phyloP scores from a whole-genome alignment of 2,113 vertebrate species.

The Hippocampus abdominalis region DNA sequence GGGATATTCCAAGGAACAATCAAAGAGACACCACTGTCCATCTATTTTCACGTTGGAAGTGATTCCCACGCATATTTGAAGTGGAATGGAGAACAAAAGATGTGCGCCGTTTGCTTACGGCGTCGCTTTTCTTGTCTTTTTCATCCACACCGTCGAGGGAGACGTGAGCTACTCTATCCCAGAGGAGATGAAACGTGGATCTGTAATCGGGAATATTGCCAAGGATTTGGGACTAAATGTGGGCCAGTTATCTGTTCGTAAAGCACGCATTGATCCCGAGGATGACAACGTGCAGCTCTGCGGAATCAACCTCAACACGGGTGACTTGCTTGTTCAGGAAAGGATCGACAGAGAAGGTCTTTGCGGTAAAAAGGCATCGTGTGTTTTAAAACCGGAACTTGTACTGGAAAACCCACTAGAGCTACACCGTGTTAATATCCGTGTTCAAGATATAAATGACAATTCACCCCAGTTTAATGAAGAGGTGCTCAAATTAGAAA shows the following conservation, averaged over 20 bases:
- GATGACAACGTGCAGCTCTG: constrained; percentile 53
- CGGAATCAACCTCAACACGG: constrained; percentile 49
- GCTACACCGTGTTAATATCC: constrained; percentile 56
- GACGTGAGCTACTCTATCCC: constrained; percentile 66
- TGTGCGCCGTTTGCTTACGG: neutral
- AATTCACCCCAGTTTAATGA: constrained; percentile 67
- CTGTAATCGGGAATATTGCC: constrained; percentile 73
- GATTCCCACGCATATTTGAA: neutral
- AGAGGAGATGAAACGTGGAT: constrained; percentile 73
- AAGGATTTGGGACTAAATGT: constrained; percentile 69
- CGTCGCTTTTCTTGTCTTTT: neutral
- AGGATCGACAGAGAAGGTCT: constrained; percentile 74
- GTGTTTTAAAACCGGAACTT: constrained; percentile 69
- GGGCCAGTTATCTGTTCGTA: constrained; percentile 55
- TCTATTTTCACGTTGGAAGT: neutral
- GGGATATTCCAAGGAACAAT: neutral
- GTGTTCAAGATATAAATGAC: constrained; percentile 75
- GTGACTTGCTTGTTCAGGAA: constrained; percentile 60
- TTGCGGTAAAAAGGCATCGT: constrained; percentile 52
- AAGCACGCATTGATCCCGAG: constrained; percentile 57
- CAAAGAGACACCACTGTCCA: neutral
- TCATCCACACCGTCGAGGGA: constrained; percentile 43
- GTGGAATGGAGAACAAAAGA: constrained; percentile 1
- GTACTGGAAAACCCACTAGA: constrained; percentile 70
- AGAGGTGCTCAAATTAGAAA: constrained; percentile 51